These are phyloP conservation scores for Eidolon helvum DNA, from an alignment of 2,113 vertebrate species.

Conservation along the genomic window DNA sequence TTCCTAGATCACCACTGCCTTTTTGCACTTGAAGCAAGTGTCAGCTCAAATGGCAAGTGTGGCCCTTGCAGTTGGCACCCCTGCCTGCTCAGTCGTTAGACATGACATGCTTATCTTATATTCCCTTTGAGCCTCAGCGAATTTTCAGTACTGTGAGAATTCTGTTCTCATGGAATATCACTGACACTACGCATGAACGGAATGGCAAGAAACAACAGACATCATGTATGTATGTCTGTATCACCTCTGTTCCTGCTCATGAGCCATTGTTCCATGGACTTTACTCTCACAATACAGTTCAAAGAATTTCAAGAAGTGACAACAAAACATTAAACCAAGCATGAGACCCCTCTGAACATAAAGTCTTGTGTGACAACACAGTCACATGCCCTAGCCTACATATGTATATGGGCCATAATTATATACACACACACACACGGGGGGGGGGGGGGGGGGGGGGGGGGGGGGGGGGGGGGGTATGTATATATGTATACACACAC, in stretches of 20 bases:
- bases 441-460: too few species aligned
- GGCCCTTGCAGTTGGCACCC: not conserved
- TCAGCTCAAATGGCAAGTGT: not conserved
- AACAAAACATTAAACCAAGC: not conserved
- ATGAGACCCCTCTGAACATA: not conserved
- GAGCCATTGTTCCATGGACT: not conserved
- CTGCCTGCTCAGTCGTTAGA: not conserved
- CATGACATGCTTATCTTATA: not conserved
- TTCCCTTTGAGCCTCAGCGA: not conserved
- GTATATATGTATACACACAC: too few species aligned
- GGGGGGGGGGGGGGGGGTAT: too few species aligned
- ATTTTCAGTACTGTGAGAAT: not conserved
- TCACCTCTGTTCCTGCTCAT: not conserved
- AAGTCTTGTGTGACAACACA: not conserved
- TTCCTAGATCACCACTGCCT: not conserved
- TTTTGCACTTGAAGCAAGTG: not conserved
- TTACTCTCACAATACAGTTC: not conserved
- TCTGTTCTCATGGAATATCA: not conserved
- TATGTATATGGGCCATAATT: too few species aligned
- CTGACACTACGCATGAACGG: not conserved
- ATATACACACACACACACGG: too few species aligned
- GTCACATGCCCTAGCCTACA: not conserved
- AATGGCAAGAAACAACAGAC: not conserved
- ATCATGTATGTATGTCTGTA: too few species aligned
- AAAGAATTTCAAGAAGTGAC: not conserved